A percentile compares a stretch with the other conserved stretches of the same genome.
These are phyloP conservation scores for Clavelina lepadiformis DNA, from an alignment of 23 tunicate genomes.

Conservation along the genomic window DNA sequence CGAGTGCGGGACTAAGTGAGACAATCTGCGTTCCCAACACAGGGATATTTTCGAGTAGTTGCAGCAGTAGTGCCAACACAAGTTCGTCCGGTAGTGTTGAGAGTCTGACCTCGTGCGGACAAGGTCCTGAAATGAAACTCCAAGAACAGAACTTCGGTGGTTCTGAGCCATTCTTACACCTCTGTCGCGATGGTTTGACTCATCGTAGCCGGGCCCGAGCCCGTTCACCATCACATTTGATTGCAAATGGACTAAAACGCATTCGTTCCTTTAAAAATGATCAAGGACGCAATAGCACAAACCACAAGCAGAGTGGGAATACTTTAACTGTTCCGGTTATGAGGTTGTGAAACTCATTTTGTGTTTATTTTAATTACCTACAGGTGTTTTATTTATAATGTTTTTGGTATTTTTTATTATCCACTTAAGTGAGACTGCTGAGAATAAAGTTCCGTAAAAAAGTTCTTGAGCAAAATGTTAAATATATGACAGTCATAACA, in stretches of 20 bases:
- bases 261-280: slow-evolving; percentile 38
- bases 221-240: slow-evolving; percentile 42
- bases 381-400: too few species aligned
- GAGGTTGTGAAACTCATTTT: background rate
- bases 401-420: too few species aligned
- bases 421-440: too few species aligned
- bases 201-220: slow-evolving; percentile 22
- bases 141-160: slow-evolving; percentile 39
- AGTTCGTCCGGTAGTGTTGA: slow-evolving; percentile 40
- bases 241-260: slow-evolving; percentile 53
- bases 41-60: slow-evolving; percentile 15
- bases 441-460: too few species aligned
- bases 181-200: slow-evolving; percentile 53
- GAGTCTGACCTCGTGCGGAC: slow-evolving; percentile 14
- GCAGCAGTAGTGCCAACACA: slow-evolving; percentile 21
- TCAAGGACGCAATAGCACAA: slow-evolving; percentile 20
- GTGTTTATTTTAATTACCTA: too few species aligned
- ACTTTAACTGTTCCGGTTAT: background rate
- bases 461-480: too few species aligned
- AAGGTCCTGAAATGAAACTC: slow-evolving; percentile 7
- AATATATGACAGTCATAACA: too few species aligned
- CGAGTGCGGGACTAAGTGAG: slow-evolving; percentile 9
- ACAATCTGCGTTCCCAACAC: background rate
- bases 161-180: slow-evolving; percentile 75
- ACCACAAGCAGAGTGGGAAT: slow-evolving; percentile 1